phyloP scores from a whole-genome alignment of 2,888 invertebrate genomes.

The Mimachlamys varia region DNA sequence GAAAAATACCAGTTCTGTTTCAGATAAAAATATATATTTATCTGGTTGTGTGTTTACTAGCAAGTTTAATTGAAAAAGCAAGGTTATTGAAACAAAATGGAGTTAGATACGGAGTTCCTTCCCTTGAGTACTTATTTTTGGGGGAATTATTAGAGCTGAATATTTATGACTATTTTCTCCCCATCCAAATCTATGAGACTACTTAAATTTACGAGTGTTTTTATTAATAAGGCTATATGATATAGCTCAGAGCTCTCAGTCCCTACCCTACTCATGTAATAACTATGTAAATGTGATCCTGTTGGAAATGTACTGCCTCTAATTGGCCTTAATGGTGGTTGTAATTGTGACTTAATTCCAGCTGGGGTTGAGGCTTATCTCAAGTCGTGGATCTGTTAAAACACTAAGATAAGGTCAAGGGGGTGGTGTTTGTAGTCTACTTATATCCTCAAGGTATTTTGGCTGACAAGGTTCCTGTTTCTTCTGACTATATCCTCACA shows the following conservation, averaged over 20 bases:
- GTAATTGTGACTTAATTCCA: constrained; percentile 28
- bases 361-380: not conserved
- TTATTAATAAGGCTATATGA: not conserved
- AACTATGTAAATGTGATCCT: not conserved
- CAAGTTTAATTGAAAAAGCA: not conserved
- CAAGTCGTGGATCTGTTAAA: not conserved
- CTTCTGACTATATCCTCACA: not conserved
- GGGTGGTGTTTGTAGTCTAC: not conserved
- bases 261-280: not conserved
- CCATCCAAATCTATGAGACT: not conserved
- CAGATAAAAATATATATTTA: too few species aligned
- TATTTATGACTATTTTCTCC: not conserved
- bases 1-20: too few species aligned
- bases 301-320: constrained; percentile 3
- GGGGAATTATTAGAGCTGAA: not conserved
- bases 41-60: too few species aligned
- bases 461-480: not conserved
- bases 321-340: not conserved
- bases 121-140: not conserved
- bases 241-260: not conserved
- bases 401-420: not conserved
- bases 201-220: constrained; percentile 2
- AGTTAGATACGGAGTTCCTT: not conserved
- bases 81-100: not conserved
- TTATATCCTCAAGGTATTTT: not conserved